Base-by-base conservation (phyloP, 1,140 invertebrate genomes). In the Zaprionus capensis region DNA sequence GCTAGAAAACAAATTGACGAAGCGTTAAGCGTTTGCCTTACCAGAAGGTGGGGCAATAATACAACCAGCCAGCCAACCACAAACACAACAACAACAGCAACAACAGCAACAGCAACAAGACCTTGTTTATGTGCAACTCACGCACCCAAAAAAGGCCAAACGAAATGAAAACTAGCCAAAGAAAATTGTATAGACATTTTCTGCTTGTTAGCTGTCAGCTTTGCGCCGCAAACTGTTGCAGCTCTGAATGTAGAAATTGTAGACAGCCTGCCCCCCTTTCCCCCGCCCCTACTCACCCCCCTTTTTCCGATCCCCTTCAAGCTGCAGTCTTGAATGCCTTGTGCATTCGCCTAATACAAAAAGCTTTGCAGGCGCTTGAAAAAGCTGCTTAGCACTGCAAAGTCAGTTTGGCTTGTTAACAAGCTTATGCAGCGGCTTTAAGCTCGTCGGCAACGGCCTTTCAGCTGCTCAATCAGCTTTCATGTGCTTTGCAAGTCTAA, bases 51-150 rank as follows among this genome's bases (percentile, higher is more conserved):
- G 51, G 79, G 80, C 72, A 87, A 85, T 67, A 80, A 72, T 73
- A 51, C 68, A 68, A 51, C 49, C 83, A 82, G 59, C 31, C 80
- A 82, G 58, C 78, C 77, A 79, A 79, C 77, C 76, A 76, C 77
- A 80, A 70, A 62, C 36, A 28, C 69, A 66, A 61, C 61, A 70
- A 56, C 55, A 58, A 15, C 59, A 26, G 26, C 12, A 70, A 58
- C 31, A 58, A 61, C 59, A 59, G 5, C 5, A 31, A 44, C 36
- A 79, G 38, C 41, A 79, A 72, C 53, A 24, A 66, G 71, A 66
- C 71, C 71, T 82, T 87, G 80, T 82, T 88, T 81, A 84, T 88
- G 41, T 46, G 81, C 78, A 86, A 61, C 82, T 67, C 82, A 85
- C 82, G 82, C 82, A 84, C 62, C 73, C 62, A 66, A 72, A 76